Base-by-base conservation (phyloP, 2,113 vertebrate species). In the Lycocorax pyrrhopterus region DNA sequence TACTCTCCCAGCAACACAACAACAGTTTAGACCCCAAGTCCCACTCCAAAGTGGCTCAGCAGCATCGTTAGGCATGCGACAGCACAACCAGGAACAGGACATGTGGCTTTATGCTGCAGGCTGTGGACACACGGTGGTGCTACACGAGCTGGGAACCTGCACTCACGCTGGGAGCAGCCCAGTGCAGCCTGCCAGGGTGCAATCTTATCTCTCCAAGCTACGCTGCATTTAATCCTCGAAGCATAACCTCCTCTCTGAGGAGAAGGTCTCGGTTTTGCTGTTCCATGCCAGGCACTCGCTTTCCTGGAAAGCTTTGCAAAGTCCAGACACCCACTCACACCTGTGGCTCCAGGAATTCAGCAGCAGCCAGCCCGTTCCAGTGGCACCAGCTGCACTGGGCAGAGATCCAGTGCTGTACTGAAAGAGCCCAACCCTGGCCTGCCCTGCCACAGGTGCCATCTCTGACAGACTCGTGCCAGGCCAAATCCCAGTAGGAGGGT, bases 121-220 rank as follows among this genome's bases (percentile, higher is more conserved):
- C 89, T 92, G 74, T 30, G 94, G 93, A 96, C 97, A 96, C 96
- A 91, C n/a, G 97, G 96, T 97, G 97, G 97, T 89, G 96, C 97
- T 96, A 51, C 77, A 51, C 2, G 44, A 92, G 79, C 72, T 84
- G 41, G 25, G n/a, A 47, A 41, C 41, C 88, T 9, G 56, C 27
- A 35, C 44, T 19, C 27, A 8, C 20, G 19, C 68, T 14, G 51
- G 39, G 12, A 67, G 79, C 20, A 86, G 84, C n/a, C 22, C 37
- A 32, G 27, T 0, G 26, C 25, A n/a, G 41, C 11, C n/a, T 12
- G 39, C 69, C 76, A 56, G 44, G 66, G 56, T 79, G 51, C 25
- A 22, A 62, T 39, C 72, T 56, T 20, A 33, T 63, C 35, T 56
- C 23, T 44, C 77, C 7, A 33, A 51, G 16, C 55, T 63, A 19